These are phyloP conservation scores for Pangasius djambal DNA, from an alignment of 2,797 vertebrate species.

Conservation along the genomic window DNA sequence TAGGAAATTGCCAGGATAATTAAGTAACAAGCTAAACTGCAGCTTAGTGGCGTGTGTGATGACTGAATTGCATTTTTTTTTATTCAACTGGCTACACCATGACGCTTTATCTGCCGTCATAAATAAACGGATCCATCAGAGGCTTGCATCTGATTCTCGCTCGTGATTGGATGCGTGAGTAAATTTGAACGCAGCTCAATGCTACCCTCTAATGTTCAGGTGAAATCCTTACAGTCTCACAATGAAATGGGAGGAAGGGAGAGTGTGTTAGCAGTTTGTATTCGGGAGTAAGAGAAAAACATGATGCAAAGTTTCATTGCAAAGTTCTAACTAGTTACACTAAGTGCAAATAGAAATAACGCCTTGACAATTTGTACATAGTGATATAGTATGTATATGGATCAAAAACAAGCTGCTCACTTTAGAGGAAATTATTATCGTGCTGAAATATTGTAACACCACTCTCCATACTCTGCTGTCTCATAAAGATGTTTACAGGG, in stretches of 20 bases:
- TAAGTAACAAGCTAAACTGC: background rate
- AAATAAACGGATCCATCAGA: conserved; percentile 22
- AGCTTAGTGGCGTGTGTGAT: conserved; percentile 25
- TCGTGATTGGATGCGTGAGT: background rate
- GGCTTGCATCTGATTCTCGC: background rate
- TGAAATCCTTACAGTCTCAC: background rate
- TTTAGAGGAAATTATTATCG: background rate
- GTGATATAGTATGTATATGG: too few relatives aligned
- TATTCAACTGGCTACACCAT: background rate
- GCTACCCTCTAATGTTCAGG: conserved; percentile 53
- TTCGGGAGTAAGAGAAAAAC: background rate
- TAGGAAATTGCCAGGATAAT: conserved; percentile 5
- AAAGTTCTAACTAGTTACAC: background rate
- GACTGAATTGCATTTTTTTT: conserved; percentile 11
- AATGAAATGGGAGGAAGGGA: background rate
- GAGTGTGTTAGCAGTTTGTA: background rate
- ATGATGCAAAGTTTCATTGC: background rate
- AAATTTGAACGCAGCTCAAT: conserved; percentile 23
- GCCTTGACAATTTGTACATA: background rate
- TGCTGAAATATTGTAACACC: background rate
- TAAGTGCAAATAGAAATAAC: background rate
- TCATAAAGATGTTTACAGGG: background rate
- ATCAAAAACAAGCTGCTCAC: background rate
- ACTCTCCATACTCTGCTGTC: background rate
- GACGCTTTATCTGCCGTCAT: conserved; percentile 4